These are phyloP conservation scores for Polypterus bichir DNA, from an alignment of 2,113 vertebrate genomes.

Conservation along the genomic window DNA sequence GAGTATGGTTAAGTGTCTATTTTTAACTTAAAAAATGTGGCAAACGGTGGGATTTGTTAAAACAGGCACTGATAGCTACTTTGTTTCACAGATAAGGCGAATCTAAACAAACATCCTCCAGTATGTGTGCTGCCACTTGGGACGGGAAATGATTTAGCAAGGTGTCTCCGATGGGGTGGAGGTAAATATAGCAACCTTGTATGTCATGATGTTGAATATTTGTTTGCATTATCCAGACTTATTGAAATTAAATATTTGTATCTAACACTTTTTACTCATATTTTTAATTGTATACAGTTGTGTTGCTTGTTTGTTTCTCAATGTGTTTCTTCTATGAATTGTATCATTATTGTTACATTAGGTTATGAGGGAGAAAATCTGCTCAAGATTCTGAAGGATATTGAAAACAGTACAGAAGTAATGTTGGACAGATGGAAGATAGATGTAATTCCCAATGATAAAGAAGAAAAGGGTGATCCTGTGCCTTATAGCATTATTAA, in stretches of 20 bases:
- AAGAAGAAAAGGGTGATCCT: slow-evolving; percentile 81
- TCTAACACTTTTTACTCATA: not conserved
- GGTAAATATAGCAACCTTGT: slow-evolving; percentile 49
- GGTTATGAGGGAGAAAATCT: slow-evolving; percentile 92
- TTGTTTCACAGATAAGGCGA: slow-evolving; percentile 73
- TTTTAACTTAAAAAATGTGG: slow-evolving; percentile 1
- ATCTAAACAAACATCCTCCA: slow-evolving; percentile 76
- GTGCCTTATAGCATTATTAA: slow-evolving; percentile 91
- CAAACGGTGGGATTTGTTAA: slow-evolving; percentile 3
- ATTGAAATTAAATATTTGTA: not conserved
- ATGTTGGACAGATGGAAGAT: slow-evolving; percentile 65
- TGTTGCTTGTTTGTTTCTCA: not conserved
- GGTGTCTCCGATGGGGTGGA: slow-evolving; percentile 92
- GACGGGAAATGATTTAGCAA: slow-evolving; percentile 87
- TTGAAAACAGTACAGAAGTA: slow-evolving; percentile 79
- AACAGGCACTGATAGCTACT: slow-evolving; percentile 26
- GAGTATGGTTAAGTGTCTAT: not conserved
- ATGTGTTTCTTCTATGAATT: not conserved
- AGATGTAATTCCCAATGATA: slow-evolving; percentile 68
- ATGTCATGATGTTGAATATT: not conserved
- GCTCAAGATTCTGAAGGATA: slow-evolving; percentile 81
- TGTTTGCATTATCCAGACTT: slow-evolving; percentile 9
- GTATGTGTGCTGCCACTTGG: slow-evolving; percentile 91
- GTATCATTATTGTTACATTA: slow-evolving; percentile 26
- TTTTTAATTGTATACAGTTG: not conserved